A percentile compares a stretch with the other conserved stretches of the same genome.
phyloP scores from a whole-genome alignment of 2,888 invertebrate genomes.

The Shargacucullia verbasci region DNA sequence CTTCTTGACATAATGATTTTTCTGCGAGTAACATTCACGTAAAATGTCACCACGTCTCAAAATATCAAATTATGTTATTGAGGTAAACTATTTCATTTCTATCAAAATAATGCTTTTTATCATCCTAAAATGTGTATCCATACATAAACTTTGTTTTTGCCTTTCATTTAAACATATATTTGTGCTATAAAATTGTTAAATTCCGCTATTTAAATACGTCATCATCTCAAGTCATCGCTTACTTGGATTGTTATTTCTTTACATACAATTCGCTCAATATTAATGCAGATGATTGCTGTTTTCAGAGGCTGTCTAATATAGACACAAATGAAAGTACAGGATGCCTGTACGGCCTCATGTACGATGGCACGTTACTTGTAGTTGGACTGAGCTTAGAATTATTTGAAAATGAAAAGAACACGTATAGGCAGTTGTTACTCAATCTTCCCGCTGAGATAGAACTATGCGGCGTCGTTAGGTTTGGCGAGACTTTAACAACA shows the following conservation, averaged over 20 bases:
- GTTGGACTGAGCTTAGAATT: constrained; percentile 91
- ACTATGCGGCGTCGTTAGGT: constrained; percentile 92
- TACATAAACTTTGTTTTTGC: background rate
- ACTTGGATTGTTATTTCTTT: constrained; percentile 14
- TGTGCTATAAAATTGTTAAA: constrained; percentile 2
- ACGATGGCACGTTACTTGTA: constrained; percentile 91
- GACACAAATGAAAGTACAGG: constrained; percentile 90
- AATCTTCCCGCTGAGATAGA: constrained; percentile 94
- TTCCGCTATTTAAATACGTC: constrained; percentile 70
- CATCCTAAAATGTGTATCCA: background rate
- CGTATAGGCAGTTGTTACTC: constrained; percentile 87
- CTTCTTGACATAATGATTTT: constrained; percentile 7
- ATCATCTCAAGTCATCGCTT: constrained; percentile 52
- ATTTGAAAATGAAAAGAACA: constrained; percentile 87
- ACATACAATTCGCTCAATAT: constrained; percentile 2
- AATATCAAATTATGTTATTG: constrained; percentile 92
- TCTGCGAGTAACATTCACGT: constrained; percentile 55
- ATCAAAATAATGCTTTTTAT: constrained; percentile 17
- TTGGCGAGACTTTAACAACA: constrained; percentile 89
- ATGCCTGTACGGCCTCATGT: constrained; percentile 93
- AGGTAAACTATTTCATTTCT: constrained; percentile 87
- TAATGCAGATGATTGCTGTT: constrained; percentile 31
- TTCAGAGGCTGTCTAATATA: constrained; percentile 91
- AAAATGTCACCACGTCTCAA: constrained; percentile 93
- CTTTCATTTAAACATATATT: constrained; percentile 10